Evolutionary conservation across 1,140 invertebrate species (phyloP), one percentile per base, ranked within the genome.

Genomic region (Drosophila persimilis): DNA sequence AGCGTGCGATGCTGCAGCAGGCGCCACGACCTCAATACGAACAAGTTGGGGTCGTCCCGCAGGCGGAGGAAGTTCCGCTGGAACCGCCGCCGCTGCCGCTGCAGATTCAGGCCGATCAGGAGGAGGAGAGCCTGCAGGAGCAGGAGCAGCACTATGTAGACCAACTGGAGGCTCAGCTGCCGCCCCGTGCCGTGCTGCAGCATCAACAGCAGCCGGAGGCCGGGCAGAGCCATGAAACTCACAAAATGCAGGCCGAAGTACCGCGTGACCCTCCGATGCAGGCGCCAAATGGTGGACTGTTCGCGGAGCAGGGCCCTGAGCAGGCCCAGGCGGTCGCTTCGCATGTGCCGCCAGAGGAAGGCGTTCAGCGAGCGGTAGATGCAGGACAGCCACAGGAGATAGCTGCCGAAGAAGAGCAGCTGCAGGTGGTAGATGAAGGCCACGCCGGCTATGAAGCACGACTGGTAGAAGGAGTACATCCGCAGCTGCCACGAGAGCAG

Each of bases 401-500:
- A 79, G 47, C 84, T 84, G 41, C 75, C 79, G 56, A 71, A 66
- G 6, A 84, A 83, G 3, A 83, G 44, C 44, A 84, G 29, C 5
- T 63, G 64, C 61, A 83, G 24, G 15, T 84, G 47, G n/a, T 83
- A 84, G 29, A 71, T 59, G 35, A 83, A 43, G 1, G 35, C 57
- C 43, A 71, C 58, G n/a, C 79, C 80, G 0, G 51, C 76, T 15
- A 84, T 66, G 2, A 84, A 78, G 9, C 48, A 41, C 6, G 62
- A 53, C 41, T 83, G 79, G 45, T 83, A 83, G 20, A 44, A 20
- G 22, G 67, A 83, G 56, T 83, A 83, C 15, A 74, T 78, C 17
- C 46, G 45, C 3, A 54, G 11, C 31, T 84, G 70, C 60, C 79
- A 83, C 3, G 46, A 3, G 15, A 83, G 26, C 9, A 78, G 22